Evolutionary conservation across 2,113 vertebrate genomes (phyloP).

Genomic region (Hiodon tergisus): DNA sequence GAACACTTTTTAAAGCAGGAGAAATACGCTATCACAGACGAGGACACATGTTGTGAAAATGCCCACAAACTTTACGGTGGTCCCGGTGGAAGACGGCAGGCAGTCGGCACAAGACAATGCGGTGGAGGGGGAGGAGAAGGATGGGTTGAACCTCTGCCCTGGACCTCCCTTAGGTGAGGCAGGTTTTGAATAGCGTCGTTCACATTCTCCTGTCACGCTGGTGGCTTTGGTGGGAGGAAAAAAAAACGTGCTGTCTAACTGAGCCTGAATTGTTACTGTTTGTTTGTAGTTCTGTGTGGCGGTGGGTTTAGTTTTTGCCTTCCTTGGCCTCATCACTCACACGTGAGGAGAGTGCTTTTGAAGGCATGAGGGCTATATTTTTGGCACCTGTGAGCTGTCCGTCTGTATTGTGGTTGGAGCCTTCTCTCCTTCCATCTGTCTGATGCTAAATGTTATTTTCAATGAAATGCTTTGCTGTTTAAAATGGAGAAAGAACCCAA

Average conservation of each 20-base stretch:
- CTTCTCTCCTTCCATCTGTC: no score
- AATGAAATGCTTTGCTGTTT: no score
- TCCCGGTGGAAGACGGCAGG: constrained; percentile 57
- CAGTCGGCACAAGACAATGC: constrained; percentile 29
- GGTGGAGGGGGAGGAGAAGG: constrained; percentile 35
- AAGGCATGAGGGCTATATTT: background rate
- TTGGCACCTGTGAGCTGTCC: background rate
- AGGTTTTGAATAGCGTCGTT: background rate
- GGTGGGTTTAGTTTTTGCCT: background rate
- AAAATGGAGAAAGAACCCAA: no score
- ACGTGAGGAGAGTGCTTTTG: constrained; percentile 11
- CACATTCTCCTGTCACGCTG: background rate
- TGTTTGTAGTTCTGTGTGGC: background rate
- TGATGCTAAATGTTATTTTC: no score
- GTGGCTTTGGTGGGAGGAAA: background rate
- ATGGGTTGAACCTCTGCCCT: constrained; percentile 33
- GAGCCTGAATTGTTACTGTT: background rate
- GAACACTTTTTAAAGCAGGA: background rate
- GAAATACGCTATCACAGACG: constrained; percentile 18
- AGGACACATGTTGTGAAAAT: constrained; percentile 61
- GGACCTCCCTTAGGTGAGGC: constrained; percentile 36
- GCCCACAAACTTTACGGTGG: constrained; percentile 71
- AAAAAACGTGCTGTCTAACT: background rate
- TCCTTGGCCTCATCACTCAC: background rate
- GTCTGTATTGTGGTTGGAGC: background rate